Evolutionary conservation across 2,888 invertebrate species (phyloP).

Genomic region (Dasypogon diadema): DNA sequence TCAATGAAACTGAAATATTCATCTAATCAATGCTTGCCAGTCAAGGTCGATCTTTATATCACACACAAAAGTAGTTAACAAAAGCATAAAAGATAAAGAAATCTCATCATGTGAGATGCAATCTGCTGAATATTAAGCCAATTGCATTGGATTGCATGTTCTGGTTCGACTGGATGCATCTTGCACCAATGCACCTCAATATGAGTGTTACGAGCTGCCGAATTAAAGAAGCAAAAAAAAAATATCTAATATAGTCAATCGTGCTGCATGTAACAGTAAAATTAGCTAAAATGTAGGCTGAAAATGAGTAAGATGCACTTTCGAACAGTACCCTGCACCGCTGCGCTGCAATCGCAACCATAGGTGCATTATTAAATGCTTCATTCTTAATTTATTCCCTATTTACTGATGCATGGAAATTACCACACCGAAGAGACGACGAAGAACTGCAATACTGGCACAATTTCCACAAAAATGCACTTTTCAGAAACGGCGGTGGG

Average conservation of each 20-base stretch:
- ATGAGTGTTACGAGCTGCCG: background rate
- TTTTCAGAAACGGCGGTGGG: background rate
- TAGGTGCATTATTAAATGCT: background rate
- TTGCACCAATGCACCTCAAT: background rate
- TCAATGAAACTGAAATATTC: constrained; percentile 34
- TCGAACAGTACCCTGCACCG: background rate
- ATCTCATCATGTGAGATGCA: constrained; percentile 2
- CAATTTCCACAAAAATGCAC: constrained; percentile 32
- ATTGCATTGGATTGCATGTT: background rate
- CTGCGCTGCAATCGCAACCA: background rate
- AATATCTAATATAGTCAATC: constrained; percentile 3
- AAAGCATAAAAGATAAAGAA: constrained; percentile 2
- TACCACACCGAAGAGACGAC: background rate
- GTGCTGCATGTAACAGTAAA: background rate
- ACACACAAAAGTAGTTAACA: background rate
- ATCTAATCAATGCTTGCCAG: constrained; percentile 29
- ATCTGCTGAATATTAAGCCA: background rate
- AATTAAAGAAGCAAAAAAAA: background rate
- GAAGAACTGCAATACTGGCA: constrained; percentile 7
- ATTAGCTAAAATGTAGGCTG: background rate
- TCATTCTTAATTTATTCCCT: constrained; percentile 11
- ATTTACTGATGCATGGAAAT: constrained; percentile 23
- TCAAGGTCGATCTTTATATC: constrained; percentile 21
- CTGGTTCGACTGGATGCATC: background rate
- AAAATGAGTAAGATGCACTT: background rate